Base-by-base conservation (phyloP, 2,797 vertebrate genomes). In the Accipiter superciliosus region DNA sequence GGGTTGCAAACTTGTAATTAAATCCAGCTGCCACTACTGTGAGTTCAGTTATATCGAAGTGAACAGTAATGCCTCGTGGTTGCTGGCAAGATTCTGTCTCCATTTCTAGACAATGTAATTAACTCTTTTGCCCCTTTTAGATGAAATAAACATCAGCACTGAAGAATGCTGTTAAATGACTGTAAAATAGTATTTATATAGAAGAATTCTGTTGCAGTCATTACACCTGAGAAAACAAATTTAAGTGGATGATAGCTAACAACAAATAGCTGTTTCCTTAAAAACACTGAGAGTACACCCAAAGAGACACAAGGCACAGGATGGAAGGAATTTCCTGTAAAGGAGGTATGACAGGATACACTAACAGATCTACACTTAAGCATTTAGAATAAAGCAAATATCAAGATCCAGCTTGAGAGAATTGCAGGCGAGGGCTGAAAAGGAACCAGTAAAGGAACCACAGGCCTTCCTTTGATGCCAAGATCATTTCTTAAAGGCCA, bases 1-100 rank as follows among this genome's bases (percentile, higher is more conserved):
- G 96, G 83, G 82, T 95, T 97, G 96, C 97, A 96, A 96, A 97
- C 97, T 97, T 97, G 96, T 98, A 98, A 98, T 98, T 98, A 98
- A 98, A 98, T 98, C 97, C 98, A 98, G 98, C 97, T 98, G 97
- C 97, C 97, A 97, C 93, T 82, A 59, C 96, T 97, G 95, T 10
- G 94, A 97, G 96, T 95, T 97, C 97, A 95, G 94, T 96, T 96
- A 84, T 92, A 96, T 88, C 94, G 26, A 97, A 96, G 97, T 94
- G 96, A 98, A 92, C 97, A 97, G 89, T 70, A 96, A 91, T 89
- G 90, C 96, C 94, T 97, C 29, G 26, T 89, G 93, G 78, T 83
- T 93, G 94, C 97, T 96, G 97, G 97, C 96, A 93, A 94, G 89
- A 93, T 97, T 90, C 82, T 89, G 82, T 73, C 96, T 96, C 96